These are phyloP conservation scores for Oscarella lobularis DNA, from an alignment of 37 sponge, comb jelly and placozoan species.

Conservation along the genomic window DNA sequence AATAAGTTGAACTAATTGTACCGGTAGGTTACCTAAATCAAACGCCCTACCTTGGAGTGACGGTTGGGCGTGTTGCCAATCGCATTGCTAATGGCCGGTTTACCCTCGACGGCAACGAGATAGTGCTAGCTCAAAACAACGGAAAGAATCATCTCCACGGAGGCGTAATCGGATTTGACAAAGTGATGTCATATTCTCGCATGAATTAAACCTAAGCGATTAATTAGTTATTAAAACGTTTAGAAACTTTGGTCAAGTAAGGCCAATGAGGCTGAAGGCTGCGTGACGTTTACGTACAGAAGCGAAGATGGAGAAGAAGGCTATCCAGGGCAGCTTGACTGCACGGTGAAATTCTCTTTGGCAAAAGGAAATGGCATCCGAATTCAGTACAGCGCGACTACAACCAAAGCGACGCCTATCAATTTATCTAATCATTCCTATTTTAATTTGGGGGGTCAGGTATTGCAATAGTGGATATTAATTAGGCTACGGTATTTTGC, in stretches of 20 bases:
- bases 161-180: slow-evolving; percentile 64
- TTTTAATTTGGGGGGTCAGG: slow-evolving; percentile 73
- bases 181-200: slow-evolving; percentile 23
- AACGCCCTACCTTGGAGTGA: slow-evolving; percentile 56
- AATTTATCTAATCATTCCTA: slow-evolving; percentile 86
- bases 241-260: background rate
- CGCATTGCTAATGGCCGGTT: slow-evolving; percentile 70
- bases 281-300: slow-evolving; percentile 25
- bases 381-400: slow-evolving; percentile 51
- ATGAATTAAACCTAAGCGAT: background rate
- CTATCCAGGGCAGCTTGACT: slow-evolving; percentile 67
- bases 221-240: background rate
- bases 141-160: slow-evolving; percentile 74
- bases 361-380: slow-evolving; percentile 32
- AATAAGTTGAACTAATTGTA: background rate
- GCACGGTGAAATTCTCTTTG: slow-evolving; percentile 29
- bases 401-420: slow-evolving; percentile 55
- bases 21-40: background rate
- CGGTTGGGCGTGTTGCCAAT: slow-evolving; percentile 81
- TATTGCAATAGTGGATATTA: background rate
- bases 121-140: slow-evolving; percentile 52
- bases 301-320: slow-evolving; percentile 78
- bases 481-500: background rate
- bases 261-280: background rate
- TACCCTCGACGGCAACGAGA: slow-evolving; percentile 41